These are phyloP conservation scores for Ceyx melanurus DNA, from an alignment of 2,113 vertebrate genomes.

Conservation along the genomic window DNA sequence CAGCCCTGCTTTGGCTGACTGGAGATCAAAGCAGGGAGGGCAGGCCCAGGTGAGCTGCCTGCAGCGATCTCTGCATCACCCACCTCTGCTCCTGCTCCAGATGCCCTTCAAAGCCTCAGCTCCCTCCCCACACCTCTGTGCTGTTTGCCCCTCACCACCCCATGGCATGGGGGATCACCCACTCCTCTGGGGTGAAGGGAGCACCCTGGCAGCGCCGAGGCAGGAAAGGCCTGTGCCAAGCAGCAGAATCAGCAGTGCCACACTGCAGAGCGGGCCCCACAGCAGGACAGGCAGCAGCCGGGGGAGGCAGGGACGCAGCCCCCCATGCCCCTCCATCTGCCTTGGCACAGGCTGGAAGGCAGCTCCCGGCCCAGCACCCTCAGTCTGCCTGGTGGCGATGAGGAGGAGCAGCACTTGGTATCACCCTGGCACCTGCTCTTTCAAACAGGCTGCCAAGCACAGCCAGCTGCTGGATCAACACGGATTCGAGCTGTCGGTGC, in stretches of 20 bases:
- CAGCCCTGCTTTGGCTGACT: not conserved
- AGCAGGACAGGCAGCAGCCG: not conserved
- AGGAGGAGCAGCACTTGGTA: not conserved
- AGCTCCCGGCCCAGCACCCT: not conserved
- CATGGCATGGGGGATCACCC: not conserved
- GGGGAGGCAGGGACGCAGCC: not conserved
- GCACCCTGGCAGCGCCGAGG: accelerated
- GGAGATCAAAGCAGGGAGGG: not conserved
- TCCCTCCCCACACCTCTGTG: not conserved
- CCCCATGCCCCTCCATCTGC: not conserved
- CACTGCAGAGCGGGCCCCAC: not conserved
- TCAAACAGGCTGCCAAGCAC: not conserved
- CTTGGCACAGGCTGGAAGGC: not conserved
- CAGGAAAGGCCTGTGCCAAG: not conserved
- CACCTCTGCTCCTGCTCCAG: not conserved
- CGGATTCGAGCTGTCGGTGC: not conserved
- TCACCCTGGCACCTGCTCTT: not conserved
- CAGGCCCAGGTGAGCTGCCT: not conserved
- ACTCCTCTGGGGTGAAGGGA: accelerated
- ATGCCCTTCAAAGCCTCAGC: not conserved
- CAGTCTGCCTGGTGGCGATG: not conserved
- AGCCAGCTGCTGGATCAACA: not conserved
- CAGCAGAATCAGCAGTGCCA: not conserved
- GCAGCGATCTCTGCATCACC: not conserved
- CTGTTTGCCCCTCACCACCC: not conserved